These are phyloP conservation scores for Anolis carolinensis DNA, from an alignment of 2,113 vertebrate genomes.

Conservation along the genomic window DNA sequence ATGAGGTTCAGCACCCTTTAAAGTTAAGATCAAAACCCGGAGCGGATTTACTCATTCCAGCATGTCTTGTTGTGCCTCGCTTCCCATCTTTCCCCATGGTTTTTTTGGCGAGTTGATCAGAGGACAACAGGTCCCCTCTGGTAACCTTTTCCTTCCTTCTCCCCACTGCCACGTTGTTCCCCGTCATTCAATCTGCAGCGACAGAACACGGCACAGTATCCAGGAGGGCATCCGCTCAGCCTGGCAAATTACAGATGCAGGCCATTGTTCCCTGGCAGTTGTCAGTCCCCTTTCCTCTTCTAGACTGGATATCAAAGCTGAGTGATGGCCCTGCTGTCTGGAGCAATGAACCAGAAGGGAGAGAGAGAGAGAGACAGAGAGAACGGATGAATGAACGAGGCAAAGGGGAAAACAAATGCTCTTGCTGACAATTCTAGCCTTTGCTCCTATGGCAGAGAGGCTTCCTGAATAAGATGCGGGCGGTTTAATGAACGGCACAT, in stretches of 20 bases:
- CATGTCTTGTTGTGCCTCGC: neutral
- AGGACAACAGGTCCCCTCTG: neutral
- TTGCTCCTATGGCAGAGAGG: accelerated
- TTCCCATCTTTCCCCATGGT: neutral
- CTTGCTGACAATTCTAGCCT: neutral
- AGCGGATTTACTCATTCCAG: no score
- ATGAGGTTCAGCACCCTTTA: no score
- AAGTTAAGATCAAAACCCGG: no score
- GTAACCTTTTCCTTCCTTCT: neutral
- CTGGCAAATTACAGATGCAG: neutral
- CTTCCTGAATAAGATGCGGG: neutral
- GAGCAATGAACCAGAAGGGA: conserved; percentile 39
- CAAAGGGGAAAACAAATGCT: neutral
- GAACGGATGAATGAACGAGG: neutral
- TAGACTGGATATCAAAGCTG: conserved; percentile 21
- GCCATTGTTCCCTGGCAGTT: neutral
- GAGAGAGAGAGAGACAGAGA: neutral
- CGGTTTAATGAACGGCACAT: accelerated
- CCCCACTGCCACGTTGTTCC: no score
- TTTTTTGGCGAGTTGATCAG: no score
- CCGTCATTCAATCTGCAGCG: neutral
- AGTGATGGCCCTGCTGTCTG: neutral
- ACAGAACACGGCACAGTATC: accelerated
- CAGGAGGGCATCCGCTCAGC: accelerated
- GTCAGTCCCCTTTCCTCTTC: conserved; percentile 26